These are phyloP conservation scores for Pogonocherus hispidulus DNA, from an alignment of 2,888 invertebrate species.

Conservation along the genomic window DNA sequence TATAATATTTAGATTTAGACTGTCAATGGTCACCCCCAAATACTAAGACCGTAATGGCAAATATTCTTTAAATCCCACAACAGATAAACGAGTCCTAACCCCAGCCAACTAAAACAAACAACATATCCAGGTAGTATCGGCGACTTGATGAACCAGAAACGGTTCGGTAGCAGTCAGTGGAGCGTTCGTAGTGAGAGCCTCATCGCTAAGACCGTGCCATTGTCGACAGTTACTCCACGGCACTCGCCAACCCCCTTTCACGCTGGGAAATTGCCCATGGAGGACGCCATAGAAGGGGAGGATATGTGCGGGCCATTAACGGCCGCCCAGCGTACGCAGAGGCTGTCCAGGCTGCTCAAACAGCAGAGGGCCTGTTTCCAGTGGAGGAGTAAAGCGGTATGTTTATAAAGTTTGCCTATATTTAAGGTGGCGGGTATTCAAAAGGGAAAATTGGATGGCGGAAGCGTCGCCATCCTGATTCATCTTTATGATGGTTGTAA, in stretches of 20 bases:
- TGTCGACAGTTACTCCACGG: conserved; percentile 78
- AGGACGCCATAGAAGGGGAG: conserved; percentile 49
- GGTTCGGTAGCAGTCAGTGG: conserved; percentile 80
- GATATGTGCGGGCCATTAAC: conserved; percentile 74
- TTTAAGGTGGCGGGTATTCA: neutral
- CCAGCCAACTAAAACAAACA: conserved; percentile 68
- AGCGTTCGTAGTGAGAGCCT: conserved; percentile 81
- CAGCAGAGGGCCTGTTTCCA: conserved; percentile 70
- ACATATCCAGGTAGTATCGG: conserved; percentile 77
- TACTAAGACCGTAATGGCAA: no score
- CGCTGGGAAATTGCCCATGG: conserved; percentile 16
- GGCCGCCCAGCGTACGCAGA: conserved; percentile 78
- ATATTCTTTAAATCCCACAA: conserved; percentile 13
- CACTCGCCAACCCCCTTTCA: conserved; percentile 69
- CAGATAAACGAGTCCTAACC: conserved; percentile 25
- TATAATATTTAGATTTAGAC: no score
- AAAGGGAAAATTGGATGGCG: no score
- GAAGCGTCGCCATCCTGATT: no score
- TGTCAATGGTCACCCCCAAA: no score
- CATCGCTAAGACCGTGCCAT: conserved; percentile 79
- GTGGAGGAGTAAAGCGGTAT: conserved; percentile 40
- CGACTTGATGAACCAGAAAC: conserved; percentile 83
- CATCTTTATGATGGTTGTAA: no score
- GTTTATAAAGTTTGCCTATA: neutral
- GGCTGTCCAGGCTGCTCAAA: conserved; percentile 78